phyloP scores from a whole-genome alignment of 2,113 vertebrate species.

The Dicentrarchus labrax region DNA sequence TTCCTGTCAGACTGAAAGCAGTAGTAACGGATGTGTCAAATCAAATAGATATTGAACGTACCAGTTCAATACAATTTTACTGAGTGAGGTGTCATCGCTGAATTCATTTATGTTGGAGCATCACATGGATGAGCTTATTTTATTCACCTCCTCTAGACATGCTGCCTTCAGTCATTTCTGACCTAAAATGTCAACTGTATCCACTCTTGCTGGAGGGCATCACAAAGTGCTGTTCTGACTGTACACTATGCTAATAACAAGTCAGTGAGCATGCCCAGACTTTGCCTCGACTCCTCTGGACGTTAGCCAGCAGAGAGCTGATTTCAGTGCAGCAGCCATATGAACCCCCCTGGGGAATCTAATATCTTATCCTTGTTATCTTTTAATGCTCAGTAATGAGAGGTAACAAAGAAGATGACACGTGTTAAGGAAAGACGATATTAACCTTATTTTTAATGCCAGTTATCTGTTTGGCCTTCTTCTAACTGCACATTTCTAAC shows the following conservation, averaged over 20 bases:
- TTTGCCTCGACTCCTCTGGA: not conserved
- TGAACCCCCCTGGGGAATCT: not conserved
- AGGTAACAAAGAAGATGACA: conserved; percentile 1
- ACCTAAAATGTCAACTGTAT: conserved; percentile 19
- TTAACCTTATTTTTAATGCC: not conserved
- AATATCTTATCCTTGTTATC: conserved; percentile 5
- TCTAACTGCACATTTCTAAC: not conserved
- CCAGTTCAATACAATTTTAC: not conserved
- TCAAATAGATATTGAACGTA: not conserved
- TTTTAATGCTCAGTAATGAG: conserved; percentile 1
- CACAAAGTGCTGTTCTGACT: conserved; percentile 6
- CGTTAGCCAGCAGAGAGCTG: conserved; percentile 5
- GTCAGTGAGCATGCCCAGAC: conserved; percentile 23
- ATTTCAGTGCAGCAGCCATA: not conserved
- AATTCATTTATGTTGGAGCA: not conserved
- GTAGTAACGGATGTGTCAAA: conserved; percentile 8
- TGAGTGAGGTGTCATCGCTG: not conserved
- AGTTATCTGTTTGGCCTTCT: not conserved
- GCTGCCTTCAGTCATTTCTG: conserved; percentile 29
- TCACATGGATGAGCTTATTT: not conserved
- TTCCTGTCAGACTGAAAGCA: not conserved
- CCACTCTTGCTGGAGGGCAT: conserved; percentile 19
- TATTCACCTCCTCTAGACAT: conserved; percentile 7
- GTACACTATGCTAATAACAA: conserved; percentile 17
- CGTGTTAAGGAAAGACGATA: not conserved